These are phyloP conservation scores for Scolanthus callimorphus DNA, from an alignment of 92 coral and sea anemone species.

Conservation along the genomic window DNA sequence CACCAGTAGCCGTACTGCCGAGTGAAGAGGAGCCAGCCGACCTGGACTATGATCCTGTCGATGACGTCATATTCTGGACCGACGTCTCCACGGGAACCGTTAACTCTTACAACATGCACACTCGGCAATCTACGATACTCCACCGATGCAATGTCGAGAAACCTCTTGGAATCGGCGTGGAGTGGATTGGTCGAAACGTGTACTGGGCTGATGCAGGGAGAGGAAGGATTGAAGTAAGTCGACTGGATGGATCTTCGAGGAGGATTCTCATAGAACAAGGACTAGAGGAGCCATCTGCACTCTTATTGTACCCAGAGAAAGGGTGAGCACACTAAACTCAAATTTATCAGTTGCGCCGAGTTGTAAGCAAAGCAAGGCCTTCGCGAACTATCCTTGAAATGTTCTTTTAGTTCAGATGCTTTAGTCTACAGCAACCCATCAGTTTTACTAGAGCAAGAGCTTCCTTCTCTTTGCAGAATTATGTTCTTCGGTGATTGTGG, in stretches of 20 bases:
- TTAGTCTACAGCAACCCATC: no score
- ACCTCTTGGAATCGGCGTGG: constrained; percentile 62
- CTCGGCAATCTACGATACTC: constrained; percentile 8
- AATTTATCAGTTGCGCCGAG: no score
- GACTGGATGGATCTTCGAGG: constrained; percentile 44
- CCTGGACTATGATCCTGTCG: constrained; percentile 31
- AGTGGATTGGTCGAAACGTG: constrained; percentile 55
- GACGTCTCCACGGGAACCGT: constrained; percentile 25
- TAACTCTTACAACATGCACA: constrained; percentile 9
- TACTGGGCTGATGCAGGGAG: constrained; percentile 62
- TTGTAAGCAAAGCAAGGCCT: no score
- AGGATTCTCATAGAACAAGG: constrained; percentile 12
- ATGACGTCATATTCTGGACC: constrained; percentile 41
- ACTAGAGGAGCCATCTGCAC: constrained; percentile 42
- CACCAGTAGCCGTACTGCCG: constrained; percentile 24
- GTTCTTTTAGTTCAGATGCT: no score
- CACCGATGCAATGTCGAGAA: constrained; percentile 33
- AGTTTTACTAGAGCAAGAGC: no score
- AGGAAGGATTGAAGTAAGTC: constrained; percentile 52
- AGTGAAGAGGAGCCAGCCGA: constrained; percentile 13
- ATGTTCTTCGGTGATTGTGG: constrained; percentile 43
- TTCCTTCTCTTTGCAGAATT: constrained; percentile 11
- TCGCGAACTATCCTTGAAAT: no score
- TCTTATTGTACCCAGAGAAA: constrained; percentile 53
- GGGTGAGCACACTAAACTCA: constrained; percentile 58